Conservation (phyloP, 2,888 invertebrate species). For the Cenopis cana region DNA sequence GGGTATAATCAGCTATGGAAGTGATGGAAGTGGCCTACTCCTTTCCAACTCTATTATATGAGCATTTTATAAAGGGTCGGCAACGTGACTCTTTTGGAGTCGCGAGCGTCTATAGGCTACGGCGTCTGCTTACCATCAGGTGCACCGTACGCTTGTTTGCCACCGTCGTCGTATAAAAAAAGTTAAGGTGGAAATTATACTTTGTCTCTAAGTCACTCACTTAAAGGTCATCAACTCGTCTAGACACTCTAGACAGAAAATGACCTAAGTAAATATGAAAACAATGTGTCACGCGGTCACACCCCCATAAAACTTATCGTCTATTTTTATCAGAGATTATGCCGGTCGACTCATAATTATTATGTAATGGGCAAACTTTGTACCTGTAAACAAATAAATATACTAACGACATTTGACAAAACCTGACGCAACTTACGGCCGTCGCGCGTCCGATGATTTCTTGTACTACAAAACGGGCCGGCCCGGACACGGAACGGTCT, state of each 20-base stretch:
- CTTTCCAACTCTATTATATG: no score
- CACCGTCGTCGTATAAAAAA: no score
- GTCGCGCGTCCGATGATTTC: no score
- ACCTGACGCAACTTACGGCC: not conserved
- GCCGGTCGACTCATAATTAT: not conserved
- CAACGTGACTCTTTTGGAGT: no score
- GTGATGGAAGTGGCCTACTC: no score
- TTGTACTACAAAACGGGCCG: no score
- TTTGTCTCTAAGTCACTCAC: not conserved
- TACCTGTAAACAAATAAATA: not conserved
- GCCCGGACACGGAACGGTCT: no score
- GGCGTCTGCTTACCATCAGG: no score
- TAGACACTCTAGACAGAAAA: not conserved
- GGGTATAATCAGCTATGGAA: no score
- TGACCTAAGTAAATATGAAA: not conserved
- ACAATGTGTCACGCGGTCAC: conserved; percentile 13
- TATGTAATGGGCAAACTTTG: not conserved
- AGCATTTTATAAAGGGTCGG: no score
- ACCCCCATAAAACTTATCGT: conserved; percentile 20
- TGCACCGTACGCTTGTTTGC: no score
- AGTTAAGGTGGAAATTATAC: not conserved
- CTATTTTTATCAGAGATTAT: conserved; percentile 17
- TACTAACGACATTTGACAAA: not conserved
- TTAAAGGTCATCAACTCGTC: not conserved
- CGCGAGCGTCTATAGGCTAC: no score